Evolutionary conservation across 2,113 vertebrate species (phyloP).

Genomic region (Sylvilagus bachmani): DNA sequence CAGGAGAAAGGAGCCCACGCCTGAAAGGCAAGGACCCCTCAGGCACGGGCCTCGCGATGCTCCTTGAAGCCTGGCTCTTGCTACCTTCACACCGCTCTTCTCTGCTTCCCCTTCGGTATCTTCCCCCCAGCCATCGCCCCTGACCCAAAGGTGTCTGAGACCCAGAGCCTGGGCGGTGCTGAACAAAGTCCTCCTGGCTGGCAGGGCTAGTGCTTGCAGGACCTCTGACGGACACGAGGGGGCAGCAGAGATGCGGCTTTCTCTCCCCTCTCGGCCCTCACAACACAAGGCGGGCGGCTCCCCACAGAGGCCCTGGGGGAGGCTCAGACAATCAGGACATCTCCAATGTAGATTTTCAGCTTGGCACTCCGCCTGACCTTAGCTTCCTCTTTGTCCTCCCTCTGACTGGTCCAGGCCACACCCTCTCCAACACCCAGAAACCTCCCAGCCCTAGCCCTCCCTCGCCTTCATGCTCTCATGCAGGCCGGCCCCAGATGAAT

Average conservation of each 20-base stretch:
- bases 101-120: background rate
- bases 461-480: background rate
- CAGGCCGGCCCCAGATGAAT: background rate
- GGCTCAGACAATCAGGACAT: background rate
- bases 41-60: background rate
- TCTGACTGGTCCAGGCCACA: background rate
- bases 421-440: background rate
- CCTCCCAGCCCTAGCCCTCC: background rate
- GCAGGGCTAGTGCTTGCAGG: background rate
- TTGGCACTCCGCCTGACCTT: background rate
- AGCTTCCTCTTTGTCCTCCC: background rate
- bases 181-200: background rate
- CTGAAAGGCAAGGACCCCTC: conserved; percentile 82
- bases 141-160: background rate
- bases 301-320: background rate
- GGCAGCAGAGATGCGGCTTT: conserved; percentile 14
- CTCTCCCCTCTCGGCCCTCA: background rate
- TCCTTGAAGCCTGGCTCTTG: background rate
- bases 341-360: background rate
- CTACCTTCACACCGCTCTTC: background rate
- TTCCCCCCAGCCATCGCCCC: background rate
- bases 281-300: no score
- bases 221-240: background rate
- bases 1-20: conserved; percentile 97
- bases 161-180: background rate